phyloP scores from a whole-genome alignment of 2,797 vertebrate genomes.

The Phaenicophaeus curvirostris region DNA sequence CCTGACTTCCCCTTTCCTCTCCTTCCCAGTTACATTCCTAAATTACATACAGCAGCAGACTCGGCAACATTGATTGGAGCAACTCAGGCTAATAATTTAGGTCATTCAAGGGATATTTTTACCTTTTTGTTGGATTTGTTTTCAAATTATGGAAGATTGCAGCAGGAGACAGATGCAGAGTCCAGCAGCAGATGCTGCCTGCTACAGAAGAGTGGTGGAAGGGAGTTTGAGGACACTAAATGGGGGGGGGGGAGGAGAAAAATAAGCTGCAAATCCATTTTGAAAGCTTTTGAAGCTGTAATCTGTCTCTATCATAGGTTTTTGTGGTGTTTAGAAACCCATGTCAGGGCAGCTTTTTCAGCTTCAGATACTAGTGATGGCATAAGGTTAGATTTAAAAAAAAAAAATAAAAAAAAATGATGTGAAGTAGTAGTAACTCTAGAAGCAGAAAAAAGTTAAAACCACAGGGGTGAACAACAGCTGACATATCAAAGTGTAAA shows the following conservation, averaged over 20 bases:
- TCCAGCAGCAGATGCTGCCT: background rate
- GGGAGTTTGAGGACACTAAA: background rate
- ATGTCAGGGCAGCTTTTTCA: background rate
- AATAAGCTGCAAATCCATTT: background rate
- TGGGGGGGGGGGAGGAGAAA: background rate
- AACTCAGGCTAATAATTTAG: background rate
- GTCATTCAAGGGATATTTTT: background rate
- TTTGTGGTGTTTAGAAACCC: background rate
- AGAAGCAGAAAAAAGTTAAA: background rate
- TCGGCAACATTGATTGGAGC: background rate
- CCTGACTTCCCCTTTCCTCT: background rate
- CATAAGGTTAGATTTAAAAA: background rate
- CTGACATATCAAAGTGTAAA: constrained; percentile 44
- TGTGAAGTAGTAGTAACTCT: background rate
- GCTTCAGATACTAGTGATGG: background rate
- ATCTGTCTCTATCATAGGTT: background rate
- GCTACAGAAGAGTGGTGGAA: background rate
- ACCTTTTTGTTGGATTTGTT: background rate
- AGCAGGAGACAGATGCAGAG: background rate
- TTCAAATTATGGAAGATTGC: background rate
- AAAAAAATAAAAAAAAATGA: background rate
- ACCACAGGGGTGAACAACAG: background rate
- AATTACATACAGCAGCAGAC: background rate
- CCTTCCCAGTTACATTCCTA: background rate
- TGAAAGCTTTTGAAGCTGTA: constrained; percentile 25